phyloP scores from a whole-genome alignment of 2,888 invertebrate species.

The Rotaria magnacalcarata region DNA sequence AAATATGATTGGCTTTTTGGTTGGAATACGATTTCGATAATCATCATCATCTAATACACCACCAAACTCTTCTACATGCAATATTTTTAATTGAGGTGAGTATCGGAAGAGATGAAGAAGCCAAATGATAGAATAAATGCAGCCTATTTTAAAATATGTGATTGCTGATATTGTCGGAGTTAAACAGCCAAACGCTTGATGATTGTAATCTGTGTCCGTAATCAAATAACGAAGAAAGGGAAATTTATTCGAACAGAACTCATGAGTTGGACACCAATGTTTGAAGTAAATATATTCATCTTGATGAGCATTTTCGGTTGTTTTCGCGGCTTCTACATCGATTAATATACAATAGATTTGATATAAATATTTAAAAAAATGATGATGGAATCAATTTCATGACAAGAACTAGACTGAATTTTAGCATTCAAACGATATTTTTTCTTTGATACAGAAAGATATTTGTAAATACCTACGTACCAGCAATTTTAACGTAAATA shows the following conservation, averaged over 20 bases:
- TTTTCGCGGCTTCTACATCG: background rate
- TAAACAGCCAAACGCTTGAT: background rate
- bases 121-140: background rate
- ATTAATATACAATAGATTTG: background rate
- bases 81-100: background rate
- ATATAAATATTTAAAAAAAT: too few species aligned
- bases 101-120: background rate
- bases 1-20: background rate
- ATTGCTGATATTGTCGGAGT: background rate
- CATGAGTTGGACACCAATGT: slow-evolving; percentile 11
- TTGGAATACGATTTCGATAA: background rate
- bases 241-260: background rate
- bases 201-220: background rate
- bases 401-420: too few species aligned
- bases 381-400: background rate
- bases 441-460: background rate
- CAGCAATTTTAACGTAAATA: background rate
- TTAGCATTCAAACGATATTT: background rate
- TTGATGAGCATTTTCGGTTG: background rate
- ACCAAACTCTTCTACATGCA: background rate
- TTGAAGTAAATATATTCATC: background rate
- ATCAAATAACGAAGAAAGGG: background rate
- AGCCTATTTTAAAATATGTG: background rate
- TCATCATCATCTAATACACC: background rate
- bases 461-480: background rate